Evolutionary conservation across 2,113 vertebrate genomes (phyloP).

Genomic region (Alligator sinensis): DNA sequence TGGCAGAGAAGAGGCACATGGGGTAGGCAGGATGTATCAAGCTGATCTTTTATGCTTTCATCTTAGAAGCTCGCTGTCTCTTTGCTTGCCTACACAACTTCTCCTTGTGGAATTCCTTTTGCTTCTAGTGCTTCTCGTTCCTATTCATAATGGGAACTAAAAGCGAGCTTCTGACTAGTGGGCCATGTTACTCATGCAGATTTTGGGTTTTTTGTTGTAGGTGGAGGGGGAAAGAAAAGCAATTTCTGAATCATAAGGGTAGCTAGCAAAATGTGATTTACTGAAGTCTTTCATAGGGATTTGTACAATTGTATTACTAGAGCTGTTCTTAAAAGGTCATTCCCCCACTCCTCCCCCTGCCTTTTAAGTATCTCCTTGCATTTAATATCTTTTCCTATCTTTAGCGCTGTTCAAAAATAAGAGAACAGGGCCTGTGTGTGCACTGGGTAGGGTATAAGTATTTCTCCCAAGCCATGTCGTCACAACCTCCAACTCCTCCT

Average conservation of each 20-base stretch:
- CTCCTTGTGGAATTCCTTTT: constrained; percentile 54
- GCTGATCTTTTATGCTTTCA: constrained; percentile 54
- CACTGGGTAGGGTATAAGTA: neutral
- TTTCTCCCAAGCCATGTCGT: neutral
- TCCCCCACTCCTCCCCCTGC: too few relatives aligned
- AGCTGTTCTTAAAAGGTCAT: constrained; percentile 9
- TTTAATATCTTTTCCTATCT: neutral
- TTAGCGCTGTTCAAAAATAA: neutral
- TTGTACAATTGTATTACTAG: constrained; percentile 19
- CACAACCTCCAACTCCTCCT: neutral
- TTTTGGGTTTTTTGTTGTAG: constrained; percentile 11
- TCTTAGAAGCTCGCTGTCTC: constrained; percentile 31
- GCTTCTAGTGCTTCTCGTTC: constrained; percentile 39
- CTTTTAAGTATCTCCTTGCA: neutral
- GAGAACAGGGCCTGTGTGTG: neutral
- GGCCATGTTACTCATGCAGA: neutral
- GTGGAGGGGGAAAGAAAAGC: constrained; percentile 36
- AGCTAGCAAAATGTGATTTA: neutral
- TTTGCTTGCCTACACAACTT: constrained; percentile 49
- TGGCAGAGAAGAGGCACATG: constrained; percentile 64
- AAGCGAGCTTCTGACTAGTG: constrained; percentile 38
- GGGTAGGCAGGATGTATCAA: constrained; percentile 54
- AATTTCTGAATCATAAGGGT: constrained; percentile 13
- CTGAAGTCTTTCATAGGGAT: constrained; percentile 1
- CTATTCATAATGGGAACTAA: constrained; percentile 50